These are phyloP conservation scores for Aphyosemion australe DNA, from an alignment of 2,113 vertebrate genomes.

Conservation along the genomic window DNA sequence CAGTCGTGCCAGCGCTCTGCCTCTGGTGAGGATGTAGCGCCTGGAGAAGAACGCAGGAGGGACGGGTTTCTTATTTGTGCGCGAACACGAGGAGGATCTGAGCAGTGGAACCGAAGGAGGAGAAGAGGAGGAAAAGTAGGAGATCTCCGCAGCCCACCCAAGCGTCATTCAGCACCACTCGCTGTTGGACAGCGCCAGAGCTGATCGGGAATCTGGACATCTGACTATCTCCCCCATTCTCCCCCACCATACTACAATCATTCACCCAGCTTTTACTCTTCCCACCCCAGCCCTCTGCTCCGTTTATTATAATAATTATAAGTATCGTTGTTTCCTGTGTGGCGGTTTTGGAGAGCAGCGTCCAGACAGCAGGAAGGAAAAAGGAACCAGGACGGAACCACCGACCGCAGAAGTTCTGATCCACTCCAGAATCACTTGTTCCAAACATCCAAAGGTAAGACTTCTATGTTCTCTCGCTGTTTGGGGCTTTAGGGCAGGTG, in stretches of 20 bases:
- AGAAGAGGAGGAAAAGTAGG: constrained; percentile 50
- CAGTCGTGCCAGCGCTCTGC: no score
- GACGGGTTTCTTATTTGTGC: constrained; percentile 14
- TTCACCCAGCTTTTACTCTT: not conserved
- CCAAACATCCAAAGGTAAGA: constrained; percentile 48
- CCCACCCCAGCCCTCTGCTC: not conserved
- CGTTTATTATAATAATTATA: not conserved
- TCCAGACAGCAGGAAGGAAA: constrained; percentile 37
- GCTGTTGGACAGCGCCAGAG: constrained; percentile 66
- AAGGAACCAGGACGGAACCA: constrained; percentile 1
- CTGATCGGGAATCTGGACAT: constrained; percentile 34
- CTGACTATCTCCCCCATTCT: constrained; percentile 7
- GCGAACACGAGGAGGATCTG: constrained; percentile 53
- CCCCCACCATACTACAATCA: not conserved
- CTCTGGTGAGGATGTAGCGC: constrained; percentile 1
- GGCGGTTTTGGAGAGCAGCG: constrained; percentile 20
- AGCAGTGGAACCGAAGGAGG: constrained; percentile 37
- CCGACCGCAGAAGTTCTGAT: constrained; percentile 47
- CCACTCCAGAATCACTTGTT: constrained; percentile 20
- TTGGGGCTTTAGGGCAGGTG: constrained; percentile 28
- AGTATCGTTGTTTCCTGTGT: not conserved
- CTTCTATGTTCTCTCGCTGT: not conserved
- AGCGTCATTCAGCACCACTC: constrained; percentile 69
- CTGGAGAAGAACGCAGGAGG: not conserved
- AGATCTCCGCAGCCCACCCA: constrained; percentile 29